Base-by-base conservation (phyloP, 2,113 vertebrate species). In the Tupaia tana region DNA sequence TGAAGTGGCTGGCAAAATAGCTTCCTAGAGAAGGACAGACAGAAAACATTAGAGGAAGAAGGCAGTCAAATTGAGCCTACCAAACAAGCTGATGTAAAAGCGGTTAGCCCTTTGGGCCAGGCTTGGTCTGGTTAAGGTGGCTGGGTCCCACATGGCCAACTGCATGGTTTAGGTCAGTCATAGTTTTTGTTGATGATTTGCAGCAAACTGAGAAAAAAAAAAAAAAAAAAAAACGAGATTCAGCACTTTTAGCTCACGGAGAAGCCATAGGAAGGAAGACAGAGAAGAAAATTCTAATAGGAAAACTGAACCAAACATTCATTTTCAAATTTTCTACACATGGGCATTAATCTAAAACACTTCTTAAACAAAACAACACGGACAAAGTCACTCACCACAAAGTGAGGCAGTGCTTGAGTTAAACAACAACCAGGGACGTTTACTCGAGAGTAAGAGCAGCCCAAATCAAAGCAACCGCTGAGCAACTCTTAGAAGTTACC, bases 1-100 rank as follows among this genome's bases (percentile, higher is more conserved):
- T 99, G 98, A 99, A 99, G 98, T 99, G 99, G 98, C 98, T 99
- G 98, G 99, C 99, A 52, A 99, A 99, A 97, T 99, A 99, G 97
- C 99, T 99, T 86, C 99, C 99, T 99, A 96, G 7, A 98, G 56
- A 58, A 74, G 31, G 64, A 75, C 27, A 98, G 43, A 97, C 27
- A 93, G 70, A 25, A 80, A n/a, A 59, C 22, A 59, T 95, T 83
- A 93, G 96, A 13, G 67, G 34, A 31, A 93, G 95, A 56, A 31
- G 29, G 66, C 52, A 4, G 24, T 16, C 84, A 83, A n/a, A 25
- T 16, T 8, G 16, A 92, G 34, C 3, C 24, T 19, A 86, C 43
- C 0, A 29, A 43, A 63, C 29, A 34, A 5, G 54, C 25, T 1
- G 5, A 74, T 71, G 77, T 1, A 13, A n/a, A 29, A 70, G 78